These are phyloP conservation scores for Fratercula arctica DNA, from an alignment of 2,797 vertebrate species.

Conservation along the genomic window DNA sequence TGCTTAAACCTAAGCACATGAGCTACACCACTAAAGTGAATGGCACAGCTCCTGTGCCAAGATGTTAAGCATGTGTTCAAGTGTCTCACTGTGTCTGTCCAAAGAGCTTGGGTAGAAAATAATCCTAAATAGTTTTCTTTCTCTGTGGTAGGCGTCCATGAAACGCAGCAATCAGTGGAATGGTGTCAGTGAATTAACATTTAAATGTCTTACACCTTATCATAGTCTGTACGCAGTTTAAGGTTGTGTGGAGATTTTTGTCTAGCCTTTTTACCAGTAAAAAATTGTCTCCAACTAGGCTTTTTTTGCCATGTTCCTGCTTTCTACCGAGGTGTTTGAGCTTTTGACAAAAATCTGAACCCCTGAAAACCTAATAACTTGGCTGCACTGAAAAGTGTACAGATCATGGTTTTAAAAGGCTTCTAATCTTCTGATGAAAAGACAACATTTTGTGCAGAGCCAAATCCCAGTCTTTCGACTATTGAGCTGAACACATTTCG, in stretches of 20 bases:
- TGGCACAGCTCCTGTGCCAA: not conserved
- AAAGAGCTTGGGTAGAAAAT: not conserved
- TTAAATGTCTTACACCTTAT: not conserved
- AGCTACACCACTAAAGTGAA: not conserved
- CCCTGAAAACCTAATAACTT: not conserved
- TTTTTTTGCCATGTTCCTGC: not conserved
- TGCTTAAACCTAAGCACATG: slow-evolving; percentile 4
- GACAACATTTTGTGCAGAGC: not conserved
- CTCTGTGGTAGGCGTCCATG: not conserved
- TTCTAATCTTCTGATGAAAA: slow-evolving; percentile 13
- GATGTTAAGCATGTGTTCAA: slow-evolving; percentile 6
- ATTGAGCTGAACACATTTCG: not conserved
- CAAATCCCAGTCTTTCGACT: not conserved
- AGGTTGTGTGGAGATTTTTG: not conserved
- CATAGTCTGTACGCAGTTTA: not conserved
- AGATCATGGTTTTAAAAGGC: not conserved
- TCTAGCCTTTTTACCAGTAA: not conserved
- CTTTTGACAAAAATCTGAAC: not conserved
- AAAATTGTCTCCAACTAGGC: not conserved
- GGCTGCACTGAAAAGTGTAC: not conserved
- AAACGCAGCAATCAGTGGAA: not conserved
- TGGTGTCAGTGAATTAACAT: not conserved
- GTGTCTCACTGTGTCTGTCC: not conserved
- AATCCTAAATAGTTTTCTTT: not conserved
- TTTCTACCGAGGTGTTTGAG: not conserved